Conservation (phyloP, 2,888 invertebrate genomes). For the Noctua comes region DNA sequence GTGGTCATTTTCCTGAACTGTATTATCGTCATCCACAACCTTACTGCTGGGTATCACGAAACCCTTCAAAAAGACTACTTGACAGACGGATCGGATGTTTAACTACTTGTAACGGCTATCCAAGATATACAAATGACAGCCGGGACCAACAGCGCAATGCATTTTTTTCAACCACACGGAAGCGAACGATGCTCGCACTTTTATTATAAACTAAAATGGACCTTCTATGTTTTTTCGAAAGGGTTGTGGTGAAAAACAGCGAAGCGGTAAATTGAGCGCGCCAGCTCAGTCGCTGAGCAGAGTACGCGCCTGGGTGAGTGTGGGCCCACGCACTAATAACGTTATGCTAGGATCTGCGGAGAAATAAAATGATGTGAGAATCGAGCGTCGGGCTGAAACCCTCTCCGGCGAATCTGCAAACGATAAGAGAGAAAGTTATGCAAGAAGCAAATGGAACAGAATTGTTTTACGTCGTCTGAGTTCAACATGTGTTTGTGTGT, state of each 20-base stretch:
- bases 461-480: background rate
- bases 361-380: slow-evolving; percentile 5
- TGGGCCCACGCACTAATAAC: slow-evolving; percentile 37
- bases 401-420: background rate
- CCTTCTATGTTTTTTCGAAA: slow-evolving; percentile 18
- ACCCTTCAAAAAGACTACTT: background rate
- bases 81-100: background rate
- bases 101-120: background rate
- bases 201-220: background rate
- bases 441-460: background rate
- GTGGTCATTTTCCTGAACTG: background rate
- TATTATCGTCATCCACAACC: background rate
- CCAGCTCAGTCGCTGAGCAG: slow-evolving; percentile 50
- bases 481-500: background rate
- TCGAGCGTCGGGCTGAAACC: background rate
- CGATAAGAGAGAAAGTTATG: background rate
- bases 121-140: background rate
- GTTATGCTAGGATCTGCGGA: slow-evolving; percentile 12
- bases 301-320: slow-evolving; percentile 32
- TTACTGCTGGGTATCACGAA: background rate
- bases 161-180: background rate
- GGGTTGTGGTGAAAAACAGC: slow-evolving; percentile 58
- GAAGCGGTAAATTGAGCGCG: slow-evolving; percentile 74
- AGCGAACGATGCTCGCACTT: background rate
- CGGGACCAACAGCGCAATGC: background rate